Percentiles rank a stretch among this genome's conserved stretches.
These are phyloP conservation scores for Larimichthys polyactis DNA, from an alignment of 2,113 vertebrate genomes.

Conservation along the genomic window DNA sequence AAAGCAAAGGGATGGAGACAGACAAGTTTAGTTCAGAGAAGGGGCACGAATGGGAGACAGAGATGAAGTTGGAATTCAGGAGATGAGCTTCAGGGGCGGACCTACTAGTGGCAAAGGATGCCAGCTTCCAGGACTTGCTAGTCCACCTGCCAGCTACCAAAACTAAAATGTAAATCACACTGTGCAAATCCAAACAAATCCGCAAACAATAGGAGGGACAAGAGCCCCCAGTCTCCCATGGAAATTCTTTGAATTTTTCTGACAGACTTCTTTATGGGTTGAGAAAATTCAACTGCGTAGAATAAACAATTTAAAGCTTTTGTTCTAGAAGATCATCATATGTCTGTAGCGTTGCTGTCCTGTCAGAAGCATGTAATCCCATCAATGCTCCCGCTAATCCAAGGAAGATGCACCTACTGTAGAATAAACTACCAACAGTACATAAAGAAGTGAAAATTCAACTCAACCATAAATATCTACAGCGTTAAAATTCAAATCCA, in stretches of 20 bases:
- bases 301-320: too few relatives aligned
- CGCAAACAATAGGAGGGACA: conserved; percentile 37
- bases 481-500: too few relatives aligned
- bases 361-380: too few relatives aligned
- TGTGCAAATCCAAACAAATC: background rate
- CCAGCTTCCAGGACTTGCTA: conserved; percentile 21
- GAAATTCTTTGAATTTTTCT: background rate
- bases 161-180: conserved; percentile 36
- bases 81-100: background rate
- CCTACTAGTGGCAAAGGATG: background rate
- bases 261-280: too few relatives aligned
- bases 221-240: conserved; percentile 7
- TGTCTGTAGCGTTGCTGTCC: too few relatives aligned
- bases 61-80: conserved; percentile 30
- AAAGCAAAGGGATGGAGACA: conserved; percentile 38
- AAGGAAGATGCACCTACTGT: too few relatives aligned
- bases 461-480: too few relatives aligned
- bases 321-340: too few relatives aligned
- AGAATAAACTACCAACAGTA: too few relatives aligned
- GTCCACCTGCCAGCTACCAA: conserved; percentile 35
- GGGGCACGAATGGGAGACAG: conserved; percentile 1
- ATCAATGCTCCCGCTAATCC: too few relatives aligned
- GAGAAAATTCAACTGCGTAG: too few relatives aligned
- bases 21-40: conserved; percentile 15
- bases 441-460: too few relatives aligned